A percentile compares a stretch with the other conserved stretches of the same genome.
These are phyloP conservation scores for Protaetia brevitarsis DNA, from an alignment of 1,140 invertebrate genomes.

Conservation along the genomic window DNA sequence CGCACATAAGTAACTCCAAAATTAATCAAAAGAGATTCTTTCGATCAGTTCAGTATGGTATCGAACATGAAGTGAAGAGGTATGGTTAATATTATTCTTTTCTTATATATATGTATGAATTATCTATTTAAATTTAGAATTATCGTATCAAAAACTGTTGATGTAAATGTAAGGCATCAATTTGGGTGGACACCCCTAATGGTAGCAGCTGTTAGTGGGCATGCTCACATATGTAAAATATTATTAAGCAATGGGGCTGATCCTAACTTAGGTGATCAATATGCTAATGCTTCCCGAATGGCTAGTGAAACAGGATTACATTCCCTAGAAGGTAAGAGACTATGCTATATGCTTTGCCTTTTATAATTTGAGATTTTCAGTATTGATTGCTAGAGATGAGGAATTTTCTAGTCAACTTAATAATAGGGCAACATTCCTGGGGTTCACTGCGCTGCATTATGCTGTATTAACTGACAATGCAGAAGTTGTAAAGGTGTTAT, in stretches of 20 bases:
- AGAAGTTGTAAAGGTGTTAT: slow-evolving; percentile 57
- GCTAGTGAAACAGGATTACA: slow-evolving; percentile 48
- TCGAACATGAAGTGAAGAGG: slow-evolving; percentile 59
- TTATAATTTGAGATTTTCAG: slow-evolving; percentile 28
- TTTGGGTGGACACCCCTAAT: slow-evolving; percentile 87
- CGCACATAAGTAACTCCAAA: slow-evolving; percentile 14
- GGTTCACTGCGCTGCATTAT: slow-evolving; percentile 89
- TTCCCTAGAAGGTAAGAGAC: slow-evolving; percentile 42
- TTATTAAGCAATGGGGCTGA: slow-evolving; percentile 78
- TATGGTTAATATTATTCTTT: slow-evolving; percentile 44
- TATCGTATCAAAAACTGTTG: slow-evolving; percentile 47
- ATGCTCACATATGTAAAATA: slow-evolving; percentile 60
- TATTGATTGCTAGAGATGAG: slow-evolving; percentile 44
- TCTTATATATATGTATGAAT: slow-evolving; percentile 24
- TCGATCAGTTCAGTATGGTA: slow-evolving; percentile 61
- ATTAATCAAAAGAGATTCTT: slow-evolving; percentile 58
- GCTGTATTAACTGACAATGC: slow-evolving; percentile 74
- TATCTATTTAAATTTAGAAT: slow-evolving; percentile 35
- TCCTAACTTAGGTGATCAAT: slow-evolving; percentile 76
- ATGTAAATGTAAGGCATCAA: slow-evolving; percentile 64
- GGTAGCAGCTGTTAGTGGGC: slow-evolving; percentile 76
- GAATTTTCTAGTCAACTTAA: slow-evolving; percentile 72
- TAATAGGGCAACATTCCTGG: slow-evolving; percentile 71
- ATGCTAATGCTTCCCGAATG: slow-evolving; percentile 66
- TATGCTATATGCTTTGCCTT: not conserved